phyloP scores from a whole-genome alignment of 2,888 invertebrate genomes.

The Melinaea marsaeus region DNA sequence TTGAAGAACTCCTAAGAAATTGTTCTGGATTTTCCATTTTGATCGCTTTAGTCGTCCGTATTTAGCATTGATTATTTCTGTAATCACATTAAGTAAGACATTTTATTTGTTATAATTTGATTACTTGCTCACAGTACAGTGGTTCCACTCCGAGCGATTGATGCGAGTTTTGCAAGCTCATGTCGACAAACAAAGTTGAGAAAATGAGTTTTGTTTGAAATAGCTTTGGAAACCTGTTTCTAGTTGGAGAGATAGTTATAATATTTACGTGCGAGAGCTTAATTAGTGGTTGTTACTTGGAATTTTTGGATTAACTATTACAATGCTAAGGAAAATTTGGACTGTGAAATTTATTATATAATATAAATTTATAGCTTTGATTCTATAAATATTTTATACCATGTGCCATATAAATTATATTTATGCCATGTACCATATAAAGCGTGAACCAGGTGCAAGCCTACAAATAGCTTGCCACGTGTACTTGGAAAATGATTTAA shows the following conservation, averaged over 20 bases:
- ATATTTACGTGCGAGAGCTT: slow-evolving; percentile 12
- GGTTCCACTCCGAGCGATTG: slow-evolving; percentile 26
- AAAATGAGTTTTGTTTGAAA: slow-evolving; percentile 30
- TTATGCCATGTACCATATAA: too few relatives aligned
- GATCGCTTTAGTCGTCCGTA: slow-evolving; percentile 45
- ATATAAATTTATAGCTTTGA: not conserved
- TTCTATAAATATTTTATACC: slow-evolving; percentile 1
- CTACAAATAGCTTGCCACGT: slow-evolving; percentile 9
- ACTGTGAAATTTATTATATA: not conserved
- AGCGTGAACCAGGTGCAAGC: not conserved
- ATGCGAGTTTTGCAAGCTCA: slow-evolving; percentile 24
- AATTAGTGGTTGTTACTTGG: too few relatives aligned
- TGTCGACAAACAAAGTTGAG: slow-evolving; percentile 28
- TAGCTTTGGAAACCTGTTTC: slow-evolving; percentile 24
- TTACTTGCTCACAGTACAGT: slow-evolving; percentile 29
- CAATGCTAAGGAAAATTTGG: not conserved
- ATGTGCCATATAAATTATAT: too few relatives aligned
- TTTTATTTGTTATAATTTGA: slow-evolving; percentile 34
- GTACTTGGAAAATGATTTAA: slow-evolving; percentile 23
- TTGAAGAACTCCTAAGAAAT: slow-evolving; percentile 68
- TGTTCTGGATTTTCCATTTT: slow-evolving; percentile 63
- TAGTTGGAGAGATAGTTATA: slow-evolving; percentile 21
- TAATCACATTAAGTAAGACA: slow-evolving; percentile 61
- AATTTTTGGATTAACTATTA: not conserved
- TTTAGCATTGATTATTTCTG: slow-evolving; percentile 53